These are phyloP conservation scores for Strix aluco DNA, from an alignment of 2,113 vertebrate species.

Conservation along the genomic window DNA sequence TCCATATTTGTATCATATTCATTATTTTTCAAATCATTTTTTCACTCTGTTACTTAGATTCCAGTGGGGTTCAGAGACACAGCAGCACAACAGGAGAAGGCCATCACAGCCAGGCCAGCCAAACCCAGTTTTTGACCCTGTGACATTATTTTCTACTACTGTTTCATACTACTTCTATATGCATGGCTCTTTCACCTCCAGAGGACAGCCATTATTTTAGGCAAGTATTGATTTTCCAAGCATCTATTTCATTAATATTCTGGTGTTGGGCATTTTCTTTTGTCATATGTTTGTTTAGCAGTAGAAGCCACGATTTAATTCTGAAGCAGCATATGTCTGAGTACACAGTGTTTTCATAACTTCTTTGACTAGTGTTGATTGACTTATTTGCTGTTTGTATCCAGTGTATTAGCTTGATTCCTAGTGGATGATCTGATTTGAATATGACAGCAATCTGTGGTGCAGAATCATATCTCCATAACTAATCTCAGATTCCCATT, in stretches of 20 bases:
- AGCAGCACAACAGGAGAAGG: neutral
- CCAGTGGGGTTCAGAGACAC: neutral
- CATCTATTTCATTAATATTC: neutral
- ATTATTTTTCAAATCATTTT: neutral
- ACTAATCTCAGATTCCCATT: neutral
- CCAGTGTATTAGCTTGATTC: neutral
- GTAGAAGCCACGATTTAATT: conserved; percentile 24
- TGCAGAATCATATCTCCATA: neutral
- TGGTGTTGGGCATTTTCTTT: neutral
- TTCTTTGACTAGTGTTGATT: conserved; percentile 35
- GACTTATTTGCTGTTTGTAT: conserved; percentile 31
- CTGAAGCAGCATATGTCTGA: conserved; percentile 34
- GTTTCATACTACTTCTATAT: neutral
- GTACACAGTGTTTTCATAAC: conserved; percentile 39
- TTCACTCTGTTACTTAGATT: neutral
- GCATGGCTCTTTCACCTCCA: neutral
- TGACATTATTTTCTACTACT: neutral
- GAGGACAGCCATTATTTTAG: neutral
- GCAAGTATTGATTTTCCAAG: neutral
- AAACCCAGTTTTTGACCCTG: neutral
- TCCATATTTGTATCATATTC: neutral
- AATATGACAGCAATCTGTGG: conserved; percentile 37
- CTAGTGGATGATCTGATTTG: conserved; percentile 1
- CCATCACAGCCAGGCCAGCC: neutral
- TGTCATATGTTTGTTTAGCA: neutral